Base-by-base conservation (phyloP, 1,140 invertebrate genomes). In the Penaeus japonicus region DNA sequence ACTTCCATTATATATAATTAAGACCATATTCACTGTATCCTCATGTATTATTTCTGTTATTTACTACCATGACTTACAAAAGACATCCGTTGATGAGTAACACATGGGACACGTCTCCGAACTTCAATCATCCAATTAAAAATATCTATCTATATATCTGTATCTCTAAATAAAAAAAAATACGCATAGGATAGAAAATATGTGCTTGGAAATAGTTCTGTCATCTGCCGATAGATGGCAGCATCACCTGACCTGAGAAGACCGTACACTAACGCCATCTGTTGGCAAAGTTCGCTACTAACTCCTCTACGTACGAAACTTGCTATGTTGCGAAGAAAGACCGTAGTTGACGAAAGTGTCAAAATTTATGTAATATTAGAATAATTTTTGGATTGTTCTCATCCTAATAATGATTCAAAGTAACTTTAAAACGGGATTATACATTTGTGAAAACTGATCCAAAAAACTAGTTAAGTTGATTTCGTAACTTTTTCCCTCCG, bases 191-290 rank as follows among this genome's bases (percentile, higher is more conserved):
- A 24, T n/a, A n/a, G 12, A 53, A 24, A 53, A 53, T 39, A 53
- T 47, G 39, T 17, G 32, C 20, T 22, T 39, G 4, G 20, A 18
- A 4, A 17, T 18, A 47, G n/a, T 47, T 79, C 54, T 53, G 18
- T 7, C 22, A n/a, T 39, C 22, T 7, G 22, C 24, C 83, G 55
- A 35, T 84, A 84, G 83, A 75, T 84, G 65, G 83, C 83, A 84
- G 83, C 65, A 73, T n/a, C 35, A 30, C n/a, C 24, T 53, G 55
- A 20, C 15, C 39, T 20, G 39, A 35, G 39, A 84, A 47, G 39
- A 20, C 83, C 30, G 35, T 47, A 73, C 39, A 20, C 39, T 30
- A 54, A n/a, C 39, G 22, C 65, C 83, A 53, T 84, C 83, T 75
- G 59, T 55, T 84, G 83, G 62, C 83, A 39, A 7, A 2, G 75